Percentiles rank a stretch among this genome's conserved stretches.
Conservation (phyloP, 2,888 invertebrate species). For the Dolichomitus sp. region DNA sequence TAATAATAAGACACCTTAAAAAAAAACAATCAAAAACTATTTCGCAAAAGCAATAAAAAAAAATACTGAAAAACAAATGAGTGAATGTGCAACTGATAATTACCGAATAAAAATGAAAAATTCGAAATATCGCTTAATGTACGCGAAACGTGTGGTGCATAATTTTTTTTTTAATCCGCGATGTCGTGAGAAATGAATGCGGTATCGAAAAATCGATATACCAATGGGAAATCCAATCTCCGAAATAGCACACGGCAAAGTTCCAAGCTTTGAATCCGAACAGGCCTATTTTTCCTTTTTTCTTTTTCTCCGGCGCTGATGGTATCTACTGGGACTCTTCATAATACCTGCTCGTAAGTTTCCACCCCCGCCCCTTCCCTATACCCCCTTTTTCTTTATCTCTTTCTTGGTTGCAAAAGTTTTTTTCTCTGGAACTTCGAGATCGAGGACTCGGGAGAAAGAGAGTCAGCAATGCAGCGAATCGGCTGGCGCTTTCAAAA, state of each 20-base stretch:
- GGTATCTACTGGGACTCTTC: constrained; percentile 41
- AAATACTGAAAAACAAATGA: too few species aligned
- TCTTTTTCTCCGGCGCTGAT: not conserved
- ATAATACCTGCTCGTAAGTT: constrained; percentile 50
- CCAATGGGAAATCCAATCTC: constrained; percentile 1
- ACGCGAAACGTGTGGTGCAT: too few species aligned
- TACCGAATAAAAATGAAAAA: too few species aligned
- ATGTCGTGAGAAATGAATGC: not conserved
- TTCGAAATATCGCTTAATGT: too few species aligned
- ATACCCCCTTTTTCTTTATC: constrained; percentile 26
- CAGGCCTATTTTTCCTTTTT: constrained; percentile 2
- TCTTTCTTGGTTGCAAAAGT: constrained; percentile 43
- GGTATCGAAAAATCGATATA: not conserved
- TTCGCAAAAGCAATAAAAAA: too few species aligned
- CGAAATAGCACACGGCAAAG: constrained; percentile 46
- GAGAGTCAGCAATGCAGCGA: not conserved
- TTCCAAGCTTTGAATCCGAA: constrained; percentile 25
- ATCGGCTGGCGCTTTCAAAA: constrained; percentile 47
- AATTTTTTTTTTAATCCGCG: too few species aligned
- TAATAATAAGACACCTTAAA: too few species aligned
- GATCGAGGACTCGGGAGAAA: constrained; percentile 5
- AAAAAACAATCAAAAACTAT: too few species aligned
- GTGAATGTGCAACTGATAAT: too few species aligned
- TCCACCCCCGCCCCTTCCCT: not conserved
- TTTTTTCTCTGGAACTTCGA: constrained; percentile 10